A percentile compares a stretch with the other conserved stretches of the same genome.
These are phyloP conservation scores for Coenonympha glycerion DNA, from an alignment of 2,888 invertebrate genomes.

Conservation along the genomic window DNA sequence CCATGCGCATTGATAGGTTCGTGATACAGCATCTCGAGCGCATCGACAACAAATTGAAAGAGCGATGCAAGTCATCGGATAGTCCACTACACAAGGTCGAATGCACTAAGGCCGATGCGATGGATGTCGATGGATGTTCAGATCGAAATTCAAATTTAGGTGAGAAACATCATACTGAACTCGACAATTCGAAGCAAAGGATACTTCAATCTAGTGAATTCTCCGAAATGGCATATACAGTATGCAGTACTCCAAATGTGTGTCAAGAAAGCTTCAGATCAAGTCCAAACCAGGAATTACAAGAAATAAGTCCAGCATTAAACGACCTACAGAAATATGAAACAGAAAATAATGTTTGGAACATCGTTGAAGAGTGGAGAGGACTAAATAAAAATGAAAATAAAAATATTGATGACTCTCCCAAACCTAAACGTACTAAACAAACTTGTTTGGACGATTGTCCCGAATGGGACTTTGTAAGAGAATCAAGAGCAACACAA, in stretches of 20 bases:
- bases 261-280: too few species aligned
- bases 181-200: too few species aligned
- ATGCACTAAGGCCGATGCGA: too few species aligned
- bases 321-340: neutral
- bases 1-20: neutral
- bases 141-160: too few species aligned
- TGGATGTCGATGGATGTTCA: too few species aligned
- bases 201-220: too few species aligned
- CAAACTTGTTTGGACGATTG: neutral
- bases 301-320: too few species aligned
- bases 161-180: too few species aligned
- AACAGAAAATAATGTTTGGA: neutral
- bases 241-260: too few species aligned
- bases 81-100: too few species aligned
- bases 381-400: neutral
- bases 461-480: neutral
- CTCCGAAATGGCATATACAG: too few species aligned
- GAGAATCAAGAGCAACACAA: neutral
- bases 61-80: neutral
- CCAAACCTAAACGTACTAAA: neutral
- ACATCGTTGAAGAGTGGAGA: neutral
- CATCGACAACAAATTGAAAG: neutral
- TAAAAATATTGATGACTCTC: neutral
- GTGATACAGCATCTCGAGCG: neutral
- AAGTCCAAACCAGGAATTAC: too few species aligned